These are phyloP conservation scores for Notocelia uddmanniana DNA, from an alignment of 2,888 invertebrate species.

Conservation along the genomic window DNA sequence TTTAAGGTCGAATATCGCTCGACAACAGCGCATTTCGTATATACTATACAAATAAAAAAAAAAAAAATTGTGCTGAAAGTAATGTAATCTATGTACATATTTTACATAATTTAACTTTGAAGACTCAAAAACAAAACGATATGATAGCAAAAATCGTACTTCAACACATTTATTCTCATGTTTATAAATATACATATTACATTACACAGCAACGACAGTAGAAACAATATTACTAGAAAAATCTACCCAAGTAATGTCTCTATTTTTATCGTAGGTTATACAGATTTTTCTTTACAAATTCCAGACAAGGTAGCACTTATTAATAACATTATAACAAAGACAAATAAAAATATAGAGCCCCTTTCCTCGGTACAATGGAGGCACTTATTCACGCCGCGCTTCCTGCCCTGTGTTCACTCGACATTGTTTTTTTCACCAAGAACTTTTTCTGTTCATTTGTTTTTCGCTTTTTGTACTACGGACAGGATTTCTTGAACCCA, in stretches of 20 bases:
- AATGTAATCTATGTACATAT: no score
- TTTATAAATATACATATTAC: neutral
- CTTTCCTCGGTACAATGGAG: constrained; percentile 64
- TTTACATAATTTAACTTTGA: no score
- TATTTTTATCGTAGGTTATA: constrained; percentile 48
- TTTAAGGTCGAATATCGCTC: no score
- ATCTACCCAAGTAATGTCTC: neutral
- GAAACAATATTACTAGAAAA: neutral
- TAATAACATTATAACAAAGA: constrained; percentile 49
- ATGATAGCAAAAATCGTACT: no score
- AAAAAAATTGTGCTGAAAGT: no score
- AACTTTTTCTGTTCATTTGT: constrained; percentile 83
- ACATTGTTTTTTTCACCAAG: constrained; percentile 68
- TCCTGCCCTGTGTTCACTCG: constrained; percentile 75
- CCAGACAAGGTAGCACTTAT: constrained; percentile 39
- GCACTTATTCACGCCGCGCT: constrained; percentile 79
- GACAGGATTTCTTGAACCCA: constrained; percentile 84
- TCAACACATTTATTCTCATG: neutral
- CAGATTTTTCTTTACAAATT: constrained; percentile 46
- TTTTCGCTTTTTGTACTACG: constrained; percentile 71
- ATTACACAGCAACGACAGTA: neutral
- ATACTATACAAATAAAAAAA: no score
- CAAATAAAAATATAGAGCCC: constrained; percentile 54
- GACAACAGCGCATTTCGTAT: no score
- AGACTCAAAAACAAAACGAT: no score